phyloP scores from a whole-genome alignment of 2,888 invertebrate genomes.

The Eilema sororculum region DNA sequence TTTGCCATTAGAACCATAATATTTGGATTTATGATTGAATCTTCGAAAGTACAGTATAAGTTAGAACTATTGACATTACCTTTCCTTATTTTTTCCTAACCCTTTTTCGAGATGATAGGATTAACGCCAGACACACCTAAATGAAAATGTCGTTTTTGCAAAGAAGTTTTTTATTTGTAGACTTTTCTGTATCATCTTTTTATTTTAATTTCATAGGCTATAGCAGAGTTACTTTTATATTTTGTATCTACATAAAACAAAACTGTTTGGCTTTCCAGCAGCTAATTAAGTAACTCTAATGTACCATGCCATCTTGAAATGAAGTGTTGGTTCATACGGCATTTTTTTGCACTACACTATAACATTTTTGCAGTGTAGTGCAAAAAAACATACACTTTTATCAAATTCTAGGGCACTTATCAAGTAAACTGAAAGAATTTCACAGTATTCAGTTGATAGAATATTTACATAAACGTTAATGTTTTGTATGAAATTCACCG shows the following conservation, averaged over 20 bases:
- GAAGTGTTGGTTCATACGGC: too few relatives aligned
- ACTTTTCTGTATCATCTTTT: background rate
- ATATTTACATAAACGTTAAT: too few relatives aligned
- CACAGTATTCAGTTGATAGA: too few relatives aligned
- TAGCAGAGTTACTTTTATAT: background rate
- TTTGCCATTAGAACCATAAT: too few relatives aligned
- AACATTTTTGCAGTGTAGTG: background rate
- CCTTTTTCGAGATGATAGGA: constrained; percentile 1
- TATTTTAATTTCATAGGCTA: background rate
- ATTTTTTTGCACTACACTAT: too few relatives aligned
- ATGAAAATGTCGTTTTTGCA: constrained; percentile 27
- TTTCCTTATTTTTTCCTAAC: background rate
- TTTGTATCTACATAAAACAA: background rate
- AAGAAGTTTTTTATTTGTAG: constrained; percentile 13
- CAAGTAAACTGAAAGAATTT: too few relatives aligned
- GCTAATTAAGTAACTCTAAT: too few relatives aligned
- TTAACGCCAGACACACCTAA: background rate
- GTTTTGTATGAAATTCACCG: background rate
- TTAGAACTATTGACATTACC: too few relatives aligned
- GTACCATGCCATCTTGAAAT: too few relatives aligned
- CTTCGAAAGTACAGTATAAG: too few relatives aligned
- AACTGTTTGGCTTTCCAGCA: background rate
- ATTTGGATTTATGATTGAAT: too few relatives aligned
- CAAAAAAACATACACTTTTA: background rate
- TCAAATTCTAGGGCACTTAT: background rate